phyloP scores from a whole-genome alignment of 2,113 vertebrate genomes.

The Dicrurus megarhynchus region DNA sequence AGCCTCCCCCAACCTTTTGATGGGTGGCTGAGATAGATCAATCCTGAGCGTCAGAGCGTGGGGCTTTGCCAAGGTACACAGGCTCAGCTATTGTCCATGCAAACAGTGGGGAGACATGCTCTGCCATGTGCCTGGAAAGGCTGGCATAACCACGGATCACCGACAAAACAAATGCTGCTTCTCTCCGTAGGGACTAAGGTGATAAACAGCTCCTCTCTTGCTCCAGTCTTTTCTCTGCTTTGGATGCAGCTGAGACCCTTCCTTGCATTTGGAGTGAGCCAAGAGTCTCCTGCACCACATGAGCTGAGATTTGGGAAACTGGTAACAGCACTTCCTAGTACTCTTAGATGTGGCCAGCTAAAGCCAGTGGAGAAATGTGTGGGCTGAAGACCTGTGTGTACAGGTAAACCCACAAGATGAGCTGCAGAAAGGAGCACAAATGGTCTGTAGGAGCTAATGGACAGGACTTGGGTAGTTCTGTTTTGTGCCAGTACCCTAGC shows the following conservation, averaged over 20 bases:
- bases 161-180: background rate
- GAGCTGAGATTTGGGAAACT: background rate
- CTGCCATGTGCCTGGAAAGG: constrained; percentile 26
- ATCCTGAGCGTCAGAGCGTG: background rate
- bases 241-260: background rate
- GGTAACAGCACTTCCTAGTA: background rate
- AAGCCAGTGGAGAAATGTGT: background rate
- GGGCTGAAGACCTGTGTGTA: background rate
- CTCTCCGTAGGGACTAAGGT: background rate
- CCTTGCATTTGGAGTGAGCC: background rate
- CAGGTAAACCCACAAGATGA: background rate
- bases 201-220: background rate
- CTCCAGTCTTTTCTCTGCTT: background rate
- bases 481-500: background rate
- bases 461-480: background rate
- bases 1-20: background rate
- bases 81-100: background rate
- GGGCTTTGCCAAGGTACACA: background rate
- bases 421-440: background rate
- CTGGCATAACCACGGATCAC: background rate
- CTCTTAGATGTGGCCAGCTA: background rate
- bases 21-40: background rate
- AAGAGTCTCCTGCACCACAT: background rate
- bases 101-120: background rate
- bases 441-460: background rate